phyloP scores from a whole-genome alignment of 2,797 vertebrate species.

The Thripadectes ignobilis region DNA sequence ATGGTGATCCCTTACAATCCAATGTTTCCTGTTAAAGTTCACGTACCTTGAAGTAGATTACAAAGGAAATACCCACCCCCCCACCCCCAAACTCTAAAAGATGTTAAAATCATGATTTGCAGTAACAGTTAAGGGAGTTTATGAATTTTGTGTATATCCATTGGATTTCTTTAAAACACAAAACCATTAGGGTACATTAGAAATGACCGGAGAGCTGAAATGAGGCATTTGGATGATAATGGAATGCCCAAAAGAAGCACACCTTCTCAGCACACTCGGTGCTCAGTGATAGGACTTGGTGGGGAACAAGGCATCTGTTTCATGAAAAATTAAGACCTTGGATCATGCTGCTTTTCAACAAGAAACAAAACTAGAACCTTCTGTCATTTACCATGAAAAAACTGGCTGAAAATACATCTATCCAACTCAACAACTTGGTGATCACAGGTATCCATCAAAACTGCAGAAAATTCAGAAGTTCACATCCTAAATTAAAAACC shows the following conservation, averaged over 20 bases:
- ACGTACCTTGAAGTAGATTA: background rate
- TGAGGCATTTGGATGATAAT: background rate
- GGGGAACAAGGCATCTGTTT: background rate
- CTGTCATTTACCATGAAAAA: background rate
- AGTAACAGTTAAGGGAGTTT: background rate
- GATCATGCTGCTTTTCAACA: background rate
- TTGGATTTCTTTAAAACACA: background rate
- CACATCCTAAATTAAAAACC: background rate
- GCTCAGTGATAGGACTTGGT: background rate
- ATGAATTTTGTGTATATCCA: background rate
- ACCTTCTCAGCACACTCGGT: background rate
- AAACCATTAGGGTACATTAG: background rate
- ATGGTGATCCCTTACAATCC: background rate
- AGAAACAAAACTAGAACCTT: background rate
- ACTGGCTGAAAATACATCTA: background rate
- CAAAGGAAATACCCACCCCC: background rate
- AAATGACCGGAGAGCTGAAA: background rate
- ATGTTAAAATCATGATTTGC: background rate
- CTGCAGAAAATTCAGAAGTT: background rate
- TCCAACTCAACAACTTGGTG: background rate
- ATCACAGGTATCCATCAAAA: background rate
- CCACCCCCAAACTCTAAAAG: background rate
- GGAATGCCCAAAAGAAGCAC: background rate
- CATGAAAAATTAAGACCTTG: slow-evolving; percentile 20
- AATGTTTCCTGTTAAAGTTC: background rate